phyloP scores from a whole-genome alignment of 2,113 vertebrate species.

The Mobula hypostoma region DNA sequence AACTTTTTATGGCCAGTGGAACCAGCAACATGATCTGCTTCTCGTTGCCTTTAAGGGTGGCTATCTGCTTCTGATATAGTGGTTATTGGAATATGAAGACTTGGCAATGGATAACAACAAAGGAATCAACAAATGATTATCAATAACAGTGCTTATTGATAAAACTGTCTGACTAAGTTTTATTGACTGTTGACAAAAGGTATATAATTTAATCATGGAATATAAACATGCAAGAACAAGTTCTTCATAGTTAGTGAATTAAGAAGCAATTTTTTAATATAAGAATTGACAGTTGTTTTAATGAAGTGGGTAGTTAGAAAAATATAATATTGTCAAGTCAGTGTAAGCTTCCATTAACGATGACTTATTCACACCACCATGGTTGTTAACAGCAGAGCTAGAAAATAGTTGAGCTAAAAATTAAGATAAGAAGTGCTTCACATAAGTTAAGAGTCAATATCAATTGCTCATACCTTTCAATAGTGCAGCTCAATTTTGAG shows the following conservation, averaged over 20 bases:
- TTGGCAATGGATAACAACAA: not conserved
- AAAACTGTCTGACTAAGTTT: not conserved
- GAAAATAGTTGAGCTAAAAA: not conserved
- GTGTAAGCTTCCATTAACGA: not conserved
- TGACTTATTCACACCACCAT: not conserved
- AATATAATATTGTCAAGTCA: not conserved
- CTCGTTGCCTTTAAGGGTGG: too few relatives aligned
- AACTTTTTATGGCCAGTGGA: too few relatives aligned
- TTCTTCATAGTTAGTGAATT: not conserved
- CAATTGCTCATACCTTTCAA: not conserved
- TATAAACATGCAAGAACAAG: not conserved
- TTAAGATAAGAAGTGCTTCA: not conserved
- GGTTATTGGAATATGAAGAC: not conserved
- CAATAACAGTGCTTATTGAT: not conserved
- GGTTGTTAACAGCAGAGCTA: not conserved
- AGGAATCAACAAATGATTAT: not conserved
- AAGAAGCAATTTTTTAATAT: constrained; percentile 1
- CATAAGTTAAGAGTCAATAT: not conserved
- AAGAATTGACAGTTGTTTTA: not conserved
- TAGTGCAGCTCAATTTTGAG: not conserved
- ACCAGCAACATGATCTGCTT: not conserved
- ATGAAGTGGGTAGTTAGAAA: not conserved
- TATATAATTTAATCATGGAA: not conserved
- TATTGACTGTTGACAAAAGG: not conserved
- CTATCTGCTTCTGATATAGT: not conserved